phyloP scores from a whole-genome alignment of 2,797 vertebrate species.

The Balearica regulorum region DNA sequence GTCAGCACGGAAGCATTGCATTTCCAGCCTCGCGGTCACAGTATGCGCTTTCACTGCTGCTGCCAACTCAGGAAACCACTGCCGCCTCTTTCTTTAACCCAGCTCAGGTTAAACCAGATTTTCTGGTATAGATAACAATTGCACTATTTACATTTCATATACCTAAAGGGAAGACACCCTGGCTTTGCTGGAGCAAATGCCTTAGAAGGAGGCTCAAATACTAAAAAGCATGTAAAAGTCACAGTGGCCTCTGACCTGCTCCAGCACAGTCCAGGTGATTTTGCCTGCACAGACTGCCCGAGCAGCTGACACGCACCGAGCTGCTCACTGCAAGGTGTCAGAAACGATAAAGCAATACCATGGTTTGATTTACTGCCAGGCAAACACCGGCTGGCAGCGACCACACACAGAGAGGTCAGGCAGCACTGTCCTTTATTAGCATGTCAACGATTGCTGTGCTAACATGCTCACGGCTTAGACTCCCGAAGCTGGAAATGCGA shows the following conservation, averaged over 20 bases:
- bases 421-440: background rate
- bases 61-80: background rate
- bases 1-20: background rate
- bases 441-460: background rate
- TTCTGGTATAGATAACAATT: background rate
- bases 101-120: conserved; percentile 34
- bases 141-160: conserved; percentile 10
- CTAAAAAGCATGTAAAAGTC: background rate
- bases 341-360: background rate
- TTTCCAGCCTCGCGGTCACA: accelerated
- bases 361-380: background rate
- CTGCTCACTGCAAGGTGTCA: conserved; percentile 19
- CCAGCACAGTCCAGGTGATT: background rate
- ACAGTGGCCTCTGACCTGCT: background rate
- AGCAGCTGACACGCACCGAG: background rate
- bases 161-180: background rate
- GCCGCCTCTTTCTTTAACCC: background rate
- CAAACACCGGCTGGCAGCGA: background rate
- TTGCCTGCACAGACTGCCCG: background rate
- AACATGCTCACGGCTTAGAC: background rate
- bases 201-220: background rate
- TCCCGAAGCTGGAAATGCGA: background rate
- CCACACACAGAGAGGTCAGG: background rate
- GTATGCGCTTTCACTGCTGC: accelerated
- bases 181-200: background rate